Evolutionary conservation across 1,140 invertebrate genomes (phyloP), one percentile per base, ranked within the genome.

Genomic region (Zophobas atratus): DNA sequence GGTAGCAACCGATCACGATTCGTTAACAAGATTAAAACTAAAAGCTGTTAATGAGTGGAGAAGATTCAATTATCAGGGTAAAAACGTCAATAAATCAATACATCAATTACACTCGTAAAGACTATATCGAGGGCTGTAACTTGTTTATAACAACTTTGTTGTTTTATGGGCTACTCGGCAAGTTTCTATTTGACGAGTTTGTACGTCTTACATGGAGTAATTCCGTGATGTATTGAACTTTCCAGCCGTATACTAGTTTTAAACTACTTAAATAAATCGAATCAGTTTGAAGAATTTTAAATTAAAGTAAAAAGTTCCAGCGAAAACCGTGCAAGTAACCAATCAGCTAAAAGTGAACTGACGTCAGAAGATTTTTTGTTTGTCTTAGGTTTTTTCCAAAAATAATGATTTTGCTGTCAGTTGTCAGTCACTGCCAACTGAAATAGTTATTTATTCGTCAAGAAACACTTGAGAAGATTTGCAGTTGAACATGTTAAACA

Each of bases 121-220:
- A n/a, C 39, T 43, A 36, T 67, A 67, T 67, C 60, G 20, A 67
- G 36, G n/a, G 60, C 20, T 67, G n/a, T 67, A 67, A 67, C 60
- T 67, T 67, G 39, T 67, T 67, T 67, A 67, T 67, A 67, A 67
- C 60, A 67, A 67, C 60, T 67, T 67, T 67, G 60, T 67, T 67
- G 60, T 67, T 67, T 67, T 67, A 67, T 67, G 60, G 39, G 39
- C 20, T 67, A 67, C 60, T 67, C 43, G 60, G 8, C 60, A 67
- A 67, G 60, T 67, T 67, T 67, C 60, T 67, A 67, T 67, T 67
- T 67, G 60, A 67, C 8, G 60, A 67, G 60, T 67, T 67, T 43
- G 60, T 63, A 20, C 43, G 55, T 67, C 43, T 67, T 67, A 39
- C 39, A 43, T 67, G 38, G 20, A 67, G 60, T 67, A 67, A 67